Conservation (phyloP, 2,797 vertebrate genomes). For the Darevskia nairensis region DNA sequence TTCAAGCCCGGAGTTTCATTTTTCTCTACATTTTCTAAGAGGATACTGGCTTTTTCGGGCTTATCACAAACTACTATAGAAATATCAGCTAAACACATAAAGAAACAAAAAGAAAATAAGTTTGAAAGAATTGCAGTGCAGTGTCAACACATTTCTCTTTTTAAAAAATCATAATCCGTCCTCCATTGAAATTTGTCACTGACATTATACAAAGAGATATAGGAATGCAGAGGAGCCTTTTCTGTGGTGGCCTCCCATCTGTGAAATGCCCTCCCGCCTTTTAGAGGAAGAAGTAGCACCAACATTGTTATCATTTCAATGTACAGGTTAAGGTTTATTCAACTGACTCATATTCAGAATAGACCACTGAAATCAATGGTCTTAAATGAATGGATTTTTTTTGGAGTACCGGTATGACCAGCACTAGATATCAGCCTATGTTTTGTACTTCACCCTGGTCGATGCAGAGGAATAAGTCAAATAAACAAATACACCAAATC, state of each 20-base stretch:
- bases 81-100: constrained; percentile 87
- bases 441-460: background rate
- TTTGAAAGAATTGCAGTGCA: background rate
- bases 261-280: background rate
- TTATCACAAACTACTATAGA: constrained; percentile 95
- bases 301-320: background rate
- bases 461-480: background rate
- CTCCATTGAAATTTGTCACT: background rate
- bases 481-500: too few species aligned
- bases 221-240: background rate
- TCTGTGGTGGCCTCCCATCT: background rate
- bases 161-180: background rate
- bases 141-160: background rate
- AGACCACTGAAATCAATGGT: background rate
- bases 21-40: constrained; percentile 91
- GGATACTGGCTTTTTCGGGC: constrained; percentile 88
- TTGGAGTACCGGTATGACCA: too few species aligned
- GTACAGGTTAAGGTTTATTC: background rate
- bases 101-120: constrained; percentile 6
- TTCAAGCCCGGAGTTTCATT: constrained; percentile 86
- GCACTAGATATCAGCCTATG: background rate
- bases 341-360: background rate
- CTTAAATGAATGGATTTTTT: too few species aligned
- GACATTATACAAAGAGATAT: background rate
- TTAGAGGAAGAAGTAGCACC: background rate